Percentiles rank a stretch among this genome's conserved stretches.
These are phyloP conservation scores for Heptranchias perlo DNA, from an alignment of 2,113 vertebrate genomes.

Conservation along the genomic window DNA sequence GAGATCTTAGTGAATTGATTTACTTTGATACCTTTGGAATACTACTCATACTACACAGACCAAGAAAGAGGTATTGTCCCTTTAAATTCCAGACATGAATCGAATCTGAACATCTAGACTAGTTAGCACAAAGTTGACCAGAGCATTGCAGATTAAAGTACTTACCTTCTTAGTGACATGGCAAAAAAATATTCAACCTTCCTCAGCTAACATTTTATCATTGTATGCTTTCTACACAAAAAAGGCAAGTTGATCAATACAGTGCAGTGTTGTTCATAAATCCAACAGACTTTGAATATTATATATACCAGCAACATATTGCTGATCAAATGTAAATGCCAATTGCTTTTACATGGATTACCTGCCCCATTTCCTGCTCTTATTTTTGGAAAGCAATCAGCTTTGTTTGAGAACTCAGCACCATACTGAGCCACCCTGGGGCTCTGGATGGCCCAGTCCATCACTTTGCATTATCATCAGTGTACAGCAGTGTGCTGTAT, in stretches of 20 bases:
- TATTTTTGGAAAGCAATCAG: constrained; percentile 56
- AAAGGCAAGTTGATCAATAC: neutral
- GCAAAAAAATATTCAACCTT: neutral
- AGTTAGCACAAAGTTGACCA: neutral
- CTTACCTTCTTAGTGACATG: too few species aligned
- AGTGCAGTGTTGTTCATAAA: neutral
- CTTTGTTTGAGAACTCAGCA: constrained; percentile 54
- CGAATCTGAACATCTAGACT: neutral
- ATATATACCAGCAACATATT: neutral
- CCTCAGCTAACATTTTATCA: neutral
- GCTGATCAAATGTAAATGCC: constrained; percentile 19
- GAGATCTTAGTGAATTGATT: neutral
- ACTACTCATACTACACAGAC: neutral
- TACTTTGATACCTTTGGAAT: neutral
- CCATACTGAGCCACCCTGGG: constrained; percentile 50
- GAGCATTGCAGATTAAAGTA: neutral
- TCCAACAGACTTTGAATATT: neutral
- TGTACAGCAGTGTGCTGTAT: constrained; percentile 54
- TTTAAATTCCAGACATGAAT: neutral
- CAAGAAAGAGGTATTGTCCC: neutral
- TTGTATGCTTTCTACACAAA: neutral
- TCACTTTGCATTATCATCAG: constrained; percentile 56
- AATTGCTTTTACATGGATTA: constrained; percentile 49
- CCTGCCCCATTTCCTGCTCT: constrained; percentile 52
- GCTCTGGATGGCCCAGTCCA: constrained; percentile 52